Percentiles rank a stretch among this genome's conserved stretches.
Conservation (phyloP, 2,113 vertebrate species). For the Thunnus maccoyii region DNA sequence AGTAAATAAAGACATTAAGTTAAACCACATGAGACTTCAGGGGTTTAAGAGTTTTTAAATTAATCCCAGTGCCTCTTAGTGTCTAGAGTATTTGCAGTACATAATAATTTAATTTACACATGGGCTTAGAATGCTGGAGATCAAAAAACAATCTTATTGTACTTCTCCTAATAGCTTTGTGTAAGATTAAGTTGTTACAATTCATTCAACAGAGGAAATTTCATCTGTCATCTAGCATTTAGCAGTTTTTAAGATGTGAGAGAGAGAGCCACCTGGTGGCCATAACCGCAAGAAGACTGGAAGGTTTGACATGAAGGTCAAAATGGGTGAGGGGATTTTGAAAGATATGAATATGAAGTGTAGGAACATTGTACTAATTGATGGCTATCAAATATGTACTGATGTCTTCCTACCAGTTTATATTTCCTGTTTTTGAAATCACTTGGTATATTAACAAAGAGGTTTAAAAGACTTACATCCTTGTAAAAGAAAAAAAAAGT, state of each 20-base stretch:
- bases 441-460: too few species aligned
- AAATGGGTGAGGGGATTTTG: not conserved
- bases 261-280: slow-evolving; percentile 31
- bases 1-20: not conserved
- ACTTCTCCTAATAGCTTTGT: too few species aligned
- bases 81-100: not conserved
- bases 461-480: too few species aligned
- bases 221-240: fast-evolving
- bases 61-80: not conserved
- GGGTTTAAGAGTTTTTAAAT: not conserved
- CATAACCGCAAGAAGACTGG: not conserved
- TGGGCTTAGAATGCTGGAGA: not conserved
- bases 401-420: not conserved
- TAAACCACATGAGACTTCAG: not conserved
- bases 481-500: not conserved
- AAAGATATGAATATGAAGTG: not conserved
- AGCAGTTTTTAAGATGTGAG: not conserved
- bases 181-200: not conserved
- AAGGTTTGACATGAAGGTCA: not conserved
- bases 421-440: too few species aligned
- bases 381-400: not conserved
- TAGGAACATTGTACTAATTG: not conserved
- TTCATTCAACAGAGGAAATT: not conserved
- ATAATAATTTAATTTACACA: not conserved
- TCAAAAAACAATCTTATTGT: not conserved